phyloP scores from a whole-genome alignment of 2,113 vertebrate species.

The Boleophthalmus pectinirostris region DNA sequence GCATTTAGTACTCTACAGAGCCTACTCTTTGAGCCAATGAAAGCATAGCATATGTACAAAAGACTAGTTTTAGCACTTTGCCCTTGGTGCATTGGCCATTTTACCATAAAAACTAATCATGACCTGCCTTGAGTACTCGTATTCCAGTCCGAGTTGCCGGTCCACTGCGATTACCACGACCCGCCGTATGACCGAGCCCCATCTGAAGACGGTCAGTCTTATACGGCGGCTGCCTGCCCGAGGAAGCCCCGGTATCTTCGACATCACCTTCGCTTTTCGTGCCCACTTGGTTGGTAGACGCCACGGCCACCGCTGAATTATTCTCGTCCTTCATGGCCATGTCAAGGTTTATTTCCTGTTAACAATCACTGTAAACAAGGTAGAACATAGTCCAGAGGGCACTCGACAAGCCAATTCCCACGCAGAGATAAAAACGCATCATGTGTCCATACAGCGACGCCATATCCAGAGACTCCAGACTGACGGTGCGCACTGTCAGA shows the following conservation, averaged over 20 bases:
- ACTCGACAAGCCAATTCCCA: slow-evolving; percentile 61
- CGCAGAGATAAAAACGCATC: slow-evolving; percentile 58
- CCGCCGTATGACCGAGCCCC: slow-evolving; percentile 62
- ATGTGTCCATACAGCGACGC: slow-evolving; percentile 70
- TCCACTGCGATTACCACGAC: slow-evolving; percentile 68
- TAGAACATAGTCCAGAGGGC: slow-evolving; percentile 20
- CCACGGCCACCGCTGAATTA: slow-evolving; percentile 37
- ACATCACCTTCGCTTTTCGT: slow-evolving; percentile 63
- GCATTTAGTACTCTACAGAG: slow-evolving; percentile 33
- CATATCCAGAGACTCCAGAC: slow-evolving; percentile 62
- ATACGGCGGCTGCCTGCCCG: slow-evolving; percentile 73
- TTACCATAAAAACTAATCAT: slow-evolving; percentile 15
- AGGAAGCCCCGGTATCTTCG: slow-evolving; percentile 71
- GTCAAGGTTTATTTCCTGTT: slow-evolving; percentile 35
- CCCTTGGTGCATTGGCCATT: slow-evolving; percentile 26
- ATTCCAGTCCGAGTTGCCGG: slow-evolving; percentile 73
- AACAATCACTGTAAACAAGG: slow-evolving; percentile 9
- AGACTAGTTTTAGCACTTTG: slow-evolving; percentile 36
- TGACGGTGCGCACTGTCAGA: slow-evolving; percentile 60
- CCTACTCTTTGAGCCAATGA: slow-evolving; percentile 42
- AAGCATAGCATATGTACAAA: slow-evolving; percentile 24
- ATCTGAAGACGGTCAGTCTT: slow-evolving; percentile 63
- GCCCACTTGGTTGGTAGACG: slow-evolving; percentile 51
- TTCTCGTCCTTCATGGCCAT: slow-evolving; percentile 79
- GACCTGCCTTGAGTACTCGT: slow-evolving; percentile 80